Conservation (phyloP, 2,888 invertebrate genomes). For the Brachypalpus laphriformis region DNA sequence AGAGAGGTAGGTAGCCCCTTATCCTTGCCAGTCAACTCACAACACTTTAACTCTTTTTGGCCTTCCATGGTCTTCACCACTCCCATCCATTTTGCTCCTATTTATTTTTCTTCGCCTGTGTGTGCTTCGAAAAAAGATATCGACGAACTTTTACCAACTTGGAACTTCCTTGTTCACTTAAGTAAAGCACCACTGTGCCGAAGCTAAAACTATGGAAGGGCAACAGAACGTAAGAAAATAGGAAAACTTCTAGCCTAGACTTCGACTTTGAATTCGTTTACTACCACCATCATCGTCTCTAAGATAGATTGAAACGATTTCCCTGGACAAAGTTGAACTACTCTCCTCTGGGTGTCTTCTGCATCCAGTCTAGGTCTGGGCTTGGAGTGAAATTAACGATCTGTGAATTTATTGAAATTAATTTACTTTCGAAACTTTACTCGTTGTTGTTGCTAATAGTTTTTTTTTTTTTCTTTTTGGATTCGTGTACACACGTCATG, state of each 20-base stretch:
- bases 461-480: slow-evolving; percentile 16
- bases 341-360: neutral
- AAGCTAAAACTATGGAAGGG: neutral
- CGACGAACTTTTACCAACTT: slow-evolving; percentile 58
- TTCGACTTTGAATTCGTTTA: slow-evolving; percentile 21
- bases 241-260: slow-evolving; percentile 22
- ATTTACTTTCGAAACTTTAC: slow-evolving; percentile 65
- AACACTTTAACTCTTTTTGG: slow-evolving; percentile 62
- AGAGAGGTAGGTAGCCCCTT: neutral
- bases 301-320: slow-evolving; percentile 29
- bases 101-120: neutral
- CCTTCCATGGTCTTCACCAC: slow-evolving; percentile 42
- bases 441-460: slow-evolving; percentile 12
- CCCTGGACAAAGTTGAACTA: neutral
- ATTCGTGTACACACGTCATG: slow-evolving; percentile 1
- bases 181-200: slow-evolving; percentile 30
- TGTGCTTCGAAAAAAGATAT: slow-evolving; percentile 35
- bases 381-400: slow-evolving; percentile 63
- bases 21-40: slow-evolving; percentile 52
- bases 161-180: slow-evolving; percentile 48
- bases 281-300: neutral
- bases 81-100: no score
- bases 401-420: slow-evolving; percentile 72
- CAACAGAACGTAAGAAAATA: neutral
- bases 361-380: neutral